A percentile compares a stretch with the other conserved stretches of the same genome.
phyloP scores from a whole-genome alignment of 2,797 vertebrate species.

The Gallinago stenura region DNA sequence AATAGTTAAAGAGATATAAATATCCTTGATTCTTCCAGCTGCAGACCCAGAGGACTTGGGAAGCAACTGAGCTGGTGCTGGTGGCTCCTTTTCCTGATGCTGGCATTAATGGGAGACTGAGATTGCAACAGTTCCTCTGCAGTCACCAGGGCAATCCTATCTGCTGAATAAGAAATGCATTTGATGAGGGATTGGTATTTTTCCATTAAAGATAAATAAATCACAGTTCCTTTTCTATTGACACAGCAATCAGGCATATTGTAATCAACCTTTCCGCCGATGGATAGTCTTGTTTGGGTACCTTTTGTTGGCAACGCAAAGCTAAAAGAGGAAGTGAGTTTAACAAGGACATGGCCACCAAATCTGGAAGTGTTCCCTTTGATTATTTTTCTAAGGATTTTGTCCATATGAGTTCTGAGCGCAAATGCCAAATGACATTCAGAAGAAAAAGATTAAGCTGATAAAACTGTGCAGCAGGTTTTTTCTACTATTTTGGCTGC shows the following conservation, averaged over 20 bases:
- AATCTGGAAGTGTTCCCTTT: not conserved
- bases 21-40: not conserved
- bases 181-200: not conserved
- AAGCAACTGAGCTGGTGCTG: not conserved
- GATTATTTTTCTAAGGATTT: constrained; percentile 57
- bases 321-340: constrained; percentile 30
- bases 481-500: constrained; percentile 40
- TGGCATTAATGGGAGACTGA: not conserved
- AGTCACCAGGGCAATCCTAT: not conserved
- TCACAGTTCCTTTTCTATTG: not conserved
- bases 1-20: constrained; percentile 39
- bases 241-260: not conserved
- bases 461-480: constrained; percentile 13
- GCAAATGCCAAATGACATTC: constrained; percentile 16
- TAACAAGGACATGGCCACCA: constrained; percentile 21
- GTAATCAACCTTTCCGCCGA: not conserved
- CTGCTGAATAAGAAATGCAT: not conserved
- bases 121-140: not conserved
- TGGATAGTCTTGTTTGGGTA: not conserved
- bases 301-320: not conserved
- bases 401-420: constrained; percentile 37
- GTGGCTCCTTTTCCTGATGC: not conserved
- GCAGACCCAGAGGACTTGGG: not conserved
- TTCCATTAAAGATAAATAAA: not conserved
- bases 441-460: constrained; percentile 47